Evolutionary conservation across 2,888 invertebrate genomes (phyloP), one percentile per base, ranked within the genome.

Genomic region (Abrostola triplasia): DNA sequence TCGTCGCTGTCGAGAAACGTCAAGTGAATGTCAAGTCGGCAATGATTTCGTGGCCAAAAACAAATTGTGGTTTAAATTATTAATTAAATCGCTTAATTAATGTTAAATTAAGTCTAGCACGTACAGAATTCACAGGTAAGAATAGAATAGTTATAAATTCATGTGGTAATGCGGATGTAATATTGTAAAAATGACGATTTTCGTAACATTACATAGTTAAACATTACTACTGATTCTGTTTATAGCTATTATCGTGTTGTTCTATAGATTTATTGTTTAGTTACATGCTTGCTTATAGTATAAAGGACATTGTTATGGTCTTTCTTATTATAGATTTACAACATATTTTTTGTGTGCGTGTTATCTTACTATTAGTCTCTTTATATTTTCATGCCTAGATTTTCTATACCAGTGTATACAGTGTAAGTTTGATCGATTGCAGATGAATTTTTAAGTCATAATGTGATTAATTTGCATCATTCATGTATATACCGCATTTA

Each of bases 11-110:
- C 1, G 9, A 40, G 44, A 42, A 51, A 59, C 50, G 67, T 64
- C 62, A 70, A 64, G 54, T 47, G 24, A 70, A 60, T 84, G 80
- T 11, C 83, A 84, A 79, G 68, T 82, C 80, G 77, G 83, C 81
- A 72, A 84, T 84, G 86, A 82, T 76, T 88, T 89, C 88, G 90
- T 89, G 89, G 90, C 89, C 67, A 63, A 83, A 79, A 70, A 79
- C 79, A 80, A 83, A 78, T 64, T 71, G 70, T 50, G 62, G 35
- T 44, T 35, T 61, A 64, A 36, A 67, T 62, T 53, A 65, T 13
- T 55, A 69, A 62, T 38, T 72, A 51, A 57, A 64, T 62, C 42
- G 52, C 35, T 54, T 6, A 51, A 48, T 64, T 66, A 56, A 66
- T 77, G 54, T 37, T 66, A 53, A 48, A 55, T 59, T 59, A 53